Evolutionary conservation across 2,888 invertebrate genomes (phyloP).

Genomic region (Physocephala rufipes): DNA sequence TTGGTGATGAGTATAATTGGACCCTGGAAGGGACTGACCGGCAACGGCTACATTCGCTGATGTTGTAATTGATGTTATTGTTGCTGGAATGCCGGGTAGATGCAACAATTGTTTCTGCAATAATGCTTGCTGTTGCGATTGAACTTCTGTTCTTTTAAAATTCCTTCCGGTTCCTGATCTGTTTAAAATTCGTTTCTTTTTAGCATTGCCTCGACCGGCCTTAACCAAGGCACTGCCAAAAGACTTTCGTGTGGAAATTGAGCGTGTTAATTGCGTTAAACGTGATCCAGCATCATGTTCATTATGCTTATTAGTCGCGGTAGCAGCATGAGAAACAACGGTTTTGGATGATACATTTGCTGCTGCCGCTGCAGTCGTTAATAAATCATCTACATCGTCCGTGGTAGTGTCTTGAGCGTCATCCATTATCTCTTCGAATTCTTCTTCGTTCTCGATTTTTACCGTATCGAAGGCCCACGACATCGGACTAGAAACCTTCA

Average conservation of each 20-base stretch:
- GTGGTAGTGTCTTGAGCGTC: conserved; percentile 53
- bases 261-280: not conserved
- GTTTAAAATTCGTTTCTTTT: conserved; percentile 36
- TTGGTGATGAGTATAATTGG: too few relatives aligned
- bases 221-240: conserved; percentile 33
- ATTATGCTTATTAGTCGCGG: conserved; percentile 35
- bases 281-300: conserved; percentile 33
- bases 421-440: conserved; percentile 59
- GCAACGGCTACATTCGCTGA: conserved; percentile 10
- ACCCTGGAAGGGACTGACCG: too few relatives aligned
- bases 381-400: conserved; percentile 59
- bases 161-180: conserved; percentile 17
- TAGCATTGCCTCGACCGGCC: conserved; percentile 28
- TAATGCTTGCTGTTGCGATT: conserved; percentile 38
- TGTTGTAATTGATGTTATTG: conserved; percentile 56
- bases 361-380: conserved; percentile 57
- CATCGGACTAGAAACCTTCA: conserved; percentile 64
- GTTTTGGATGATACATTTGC: conserved; percentile 57
- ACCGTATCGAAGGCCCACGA: conserved; percentile 65
- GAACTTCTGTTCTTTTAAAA: conserved; percentile 7
- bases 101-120: conserved; percentile 55
- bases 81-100: conserved; percentile 58
- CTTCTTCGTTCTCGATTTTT: conserved; percentile 63
- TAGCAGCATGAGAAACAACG: conserved; percentile 43
- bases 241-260: not conserved